A percentile compares a stretch with the other conserved stretches of the same genome.
Conservation (phyloP, 1,140 invertebrate genomes). For the Tetraneura akinire region DNA sequence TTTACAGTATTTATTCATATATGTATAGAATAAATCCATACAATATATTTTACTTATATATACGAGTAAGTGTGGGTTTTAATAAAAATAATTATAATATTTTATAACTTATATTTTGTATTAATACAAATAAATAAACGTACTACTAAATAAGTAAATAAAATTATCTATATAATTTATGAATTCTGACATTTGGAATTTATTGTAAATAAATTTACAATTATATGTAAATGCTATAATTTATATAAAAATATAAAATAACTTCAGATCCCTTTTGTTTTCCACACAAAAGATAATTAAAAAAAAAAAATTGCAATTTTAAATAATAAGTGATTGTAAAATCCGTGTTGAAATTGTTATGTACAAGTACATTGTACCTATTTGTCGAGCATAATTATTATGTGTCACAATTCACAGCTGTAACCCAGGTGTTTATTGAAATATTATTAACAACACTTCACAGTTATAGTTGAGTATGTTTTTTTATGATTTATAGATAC, state of each 20-base stretch:
- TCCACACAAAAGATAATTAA: background rate
- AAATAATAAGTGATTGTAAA: background rate
- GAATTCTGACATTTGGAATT: too few species aligned
- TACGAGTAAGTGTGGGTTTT: too few species aligned
- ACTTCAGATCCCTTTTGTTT: too few species aligned
- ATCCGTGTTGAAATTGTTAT: background rate
- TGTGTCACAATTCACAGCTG: slow-evolving; percentile 18
- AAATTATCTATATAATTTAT: too few species aligned
- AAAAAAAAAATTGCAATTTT: background rate
- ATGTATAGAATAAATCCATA: too few species aligned
- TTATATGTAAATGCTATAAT: background rate
- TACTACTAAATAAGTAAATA: too few species aligned
- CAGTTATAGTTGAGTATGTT: too few species aligned
- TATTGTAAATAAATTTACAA: background rate
- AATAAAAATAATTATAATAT: too few species aligned
- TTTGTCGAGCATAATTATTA: background rate
- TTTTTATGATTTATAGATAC: background rate
- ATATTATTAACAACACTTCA: background rate
- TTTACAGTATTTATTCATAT: too few species aligned
- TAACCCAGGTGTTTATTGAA: slow-evolving; percentile 10
- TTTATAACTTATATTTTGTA: too few species aligned
- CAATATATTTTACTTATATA: too few species aligned
- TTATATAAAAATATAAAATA: background rate
- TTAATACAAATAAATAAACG: too few species aligned
- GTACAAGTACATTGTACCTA: background rate